Conservation (phyloP, 2,113 vertebrate species). For the Elaphurus davidianus region DNA sequence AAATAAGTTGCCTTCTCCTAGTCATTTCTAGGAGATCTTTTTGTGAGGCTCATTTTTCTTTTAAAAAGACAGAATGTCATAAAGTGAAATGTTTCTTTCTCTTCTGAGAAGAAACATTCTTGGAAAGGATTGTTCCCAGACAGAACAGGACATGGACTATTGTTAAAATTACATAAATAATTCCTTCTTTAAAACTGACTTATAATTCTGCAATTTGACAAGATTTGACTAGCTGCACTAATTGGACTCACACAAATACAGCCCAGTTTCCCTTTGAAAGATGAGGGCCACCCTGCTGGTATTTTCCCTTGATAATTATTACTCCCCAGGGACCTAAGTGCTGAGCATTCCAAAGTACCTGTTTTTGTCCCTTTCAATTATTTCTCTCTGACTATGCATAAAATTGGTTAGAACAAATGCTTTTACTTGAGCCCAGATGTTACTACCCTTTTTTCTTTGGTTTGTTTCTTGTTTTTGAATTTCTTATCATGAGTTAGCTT, state of each 20-base stretch:
- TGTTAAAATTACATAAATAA: background rate
- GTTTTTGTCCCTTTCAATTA: background rate
- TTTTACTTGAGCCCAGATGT: background rate
- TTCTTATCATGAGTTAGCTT: background rate
- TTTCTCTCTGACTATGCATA: background rate
- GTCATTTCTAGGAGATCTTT: background rate
- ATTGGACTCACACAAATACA: background rate
- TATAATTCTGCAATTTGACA: constrained; percentile 3
- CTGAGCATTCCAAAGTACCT: background rate
- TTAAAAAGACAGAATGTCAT: background rate
- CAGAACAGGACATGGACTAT: background rate
- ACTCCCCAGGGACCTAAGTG: background rate
- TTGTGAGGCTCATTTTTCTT: constrained; percentile 1
- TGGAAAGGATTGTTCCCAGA: background rate
- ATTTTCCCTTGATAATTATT: background rate
- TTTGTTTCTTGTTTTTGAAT: background rate
- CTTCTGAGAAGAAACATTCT: constrained; percentile 20
- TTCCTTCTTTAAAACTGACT: background rate
- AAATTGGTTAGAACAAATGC: background rate
- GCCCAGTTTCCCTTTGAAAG: constrained; percentile 9
- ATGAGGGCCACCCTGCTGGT: background rate
- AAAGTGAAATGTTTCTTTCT: constrained; percentile 17
- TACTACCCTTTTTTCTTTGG: background rate
- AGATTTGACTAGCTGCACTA: background rate
- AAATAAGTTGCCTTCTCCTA: background rate